phyloP scores from a whole-genome alignment of 2,113 vertebrate genomes.

The Mirza zaza region DNA sequence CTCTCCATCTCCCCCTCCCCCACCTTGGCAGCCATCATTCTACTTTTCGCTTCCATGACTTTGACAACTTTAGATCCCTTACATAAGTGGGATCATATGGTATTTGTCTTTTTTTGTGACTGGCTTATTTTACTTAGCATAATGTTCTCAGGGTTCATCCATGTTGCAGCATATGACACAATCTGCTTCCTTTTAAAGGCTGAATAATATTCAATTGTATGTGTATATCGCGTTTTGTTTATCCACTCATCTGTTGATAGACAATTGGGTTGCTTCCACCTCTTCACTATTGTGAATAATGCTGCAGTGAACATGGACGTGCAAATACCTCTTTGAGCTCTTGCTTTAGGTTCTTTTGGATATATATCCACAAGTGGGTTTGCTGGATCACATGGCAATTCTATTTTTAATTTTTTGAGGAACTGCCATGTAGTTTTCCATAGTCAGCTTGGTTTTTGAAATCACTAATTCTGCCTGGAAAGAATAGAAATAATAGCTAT shows the following conservation, averaged over 20 bases:
- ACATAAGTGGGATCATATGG: not conserved
- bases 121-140: not conserved
- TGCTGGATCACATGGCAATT: not conserved
- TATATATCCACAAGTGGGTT: not conserved
- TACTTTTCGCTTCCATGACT: not conserved
- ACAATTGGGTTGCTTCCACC: not conserved
- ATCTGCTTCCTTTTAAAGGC: not conserved
- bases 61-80: not conserved
- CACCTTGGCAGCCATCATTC: not conserved
- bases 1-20: not conserved
- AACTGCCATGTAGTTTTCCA: not conserved
- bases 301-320: not conserved
- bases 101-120: slow-evolving; percentile 13
- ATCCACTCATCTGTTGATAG: not conserved
- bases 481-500: not conserved
- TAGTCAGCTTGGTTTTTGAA: not conserved
- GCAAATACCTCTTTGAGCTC: not conserved
- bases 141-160: not conserved
- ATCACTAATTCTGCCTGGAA: not conserved
- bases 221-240: not conserved
- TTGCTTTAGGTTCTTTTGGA: not conserved
- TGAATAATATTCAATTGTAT: not conserved
- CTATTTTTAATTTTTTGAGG: not conserved
- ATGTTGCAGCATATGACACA: not conserved
- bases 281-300: not conserved